phyloP scores from a whole-genome alignment of 2,888 invertebrate species.

The Apocheima hispidaria region DNA sequence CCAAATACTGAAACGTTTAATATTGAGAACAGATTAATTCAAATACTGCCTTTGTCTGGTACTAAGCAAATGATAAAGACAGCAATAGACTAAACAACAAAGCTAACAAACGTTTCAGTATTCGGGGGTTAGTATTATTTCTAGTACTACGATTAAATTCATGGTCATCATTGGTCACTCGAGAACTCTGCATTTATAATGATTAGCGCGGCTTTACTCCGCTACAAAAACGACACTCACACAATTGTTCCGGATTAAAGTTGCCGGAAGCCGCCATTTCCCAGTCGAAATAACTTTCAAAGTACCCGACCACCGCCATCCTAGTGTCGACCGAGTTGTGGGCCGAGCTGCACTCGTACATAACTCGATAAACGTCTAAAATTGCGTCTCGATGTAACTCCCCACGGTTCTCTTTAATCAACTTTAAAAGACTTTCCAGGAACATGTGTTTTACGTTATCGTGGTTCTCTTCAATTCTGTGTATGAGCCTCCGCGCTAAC shows the following conservation, averaged over 20 bases:
- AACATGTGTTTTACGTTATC: constrained; percentile 6
- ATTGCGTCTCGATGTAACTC: background rate
- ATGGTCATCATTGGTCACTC: too few species aligned
- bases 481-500: constrained; percentile 41
- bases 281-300: background rate
- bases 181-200: too few species aligned
- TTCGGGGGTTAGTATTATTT: too few species aligned
- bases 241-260: background rate
- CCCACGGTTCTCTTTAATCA: background rate
- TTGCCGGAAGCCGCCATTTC: background rate
- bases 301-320: background rate
- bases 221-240: background rate
- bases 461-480: constrained; percentile 53
- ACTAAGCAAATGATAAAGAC: too few species aligned
- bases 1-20: too few species aligned
- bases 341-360: background rate
- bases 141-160: too few species aligned
- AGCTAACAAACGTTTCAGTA: too few species aligned
- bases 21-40: too few species aligned
- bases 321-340: background rate
- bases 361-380: background rate
- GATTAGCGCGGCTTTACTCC: too few species aligned
- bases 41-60: too few species aligned
- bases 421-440: constrained; percentile 11
- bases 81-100: too few species aligned